Conservation (phyloP, 2,113 vertebrate species). For the Mormyrus lacerda region DNA sequence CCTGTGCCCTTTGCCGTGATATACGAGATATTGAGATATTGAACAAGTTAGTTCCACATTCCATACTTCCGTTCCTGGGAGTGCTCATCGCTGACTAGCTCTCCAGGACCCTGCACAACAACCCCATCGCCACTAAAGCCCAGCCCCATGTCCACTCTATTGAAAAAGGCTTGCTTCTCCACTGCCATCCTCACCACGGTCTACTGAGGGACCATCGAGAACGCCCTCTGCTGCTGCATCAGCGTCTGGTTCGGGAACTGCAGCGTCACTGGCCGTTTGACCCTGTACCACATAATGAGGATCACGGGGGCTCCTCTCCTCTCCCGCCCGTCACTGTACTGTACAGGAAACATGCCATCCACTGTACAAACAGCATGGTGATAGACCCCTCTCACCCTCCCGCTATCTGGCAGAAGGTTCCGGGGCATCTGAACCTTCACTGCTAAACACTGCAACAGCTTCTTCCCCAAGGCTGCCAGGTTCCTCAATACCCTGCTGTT, state of each 20-base stretch:
- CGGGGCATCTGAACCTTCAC: background rate
- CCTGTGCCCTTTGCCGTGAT: background rate
- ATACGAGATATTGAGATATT: background rate
- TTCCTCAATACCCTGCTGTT: background rate
- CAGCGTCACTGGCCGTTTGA: background rate
- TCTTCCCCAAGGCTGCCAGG: background rate
- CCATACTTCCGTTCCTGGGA: background rate
- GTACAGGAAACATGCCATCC: background rate
- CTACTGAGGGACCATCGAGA: background rate
- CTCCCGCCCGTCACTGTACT: background rate
- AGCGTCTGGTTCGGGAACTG: background rate
- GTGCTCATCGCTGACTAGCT: background rate
- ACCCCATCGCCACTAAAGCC: background rate
- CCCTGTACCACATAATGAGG: background rate
- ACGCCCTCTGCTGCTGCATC: background rate
- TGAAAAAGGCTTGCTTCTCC: background rate
- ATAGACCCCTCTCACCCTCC: background rate
- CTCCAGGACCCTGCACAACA: background rate
- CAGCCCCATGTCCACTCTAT: background rate
- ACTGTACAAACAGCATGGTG: background rate
- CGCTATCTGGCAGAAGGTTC: background rate
- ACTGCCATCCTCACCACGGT: background rate
- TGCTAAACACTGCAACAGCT: background rate
- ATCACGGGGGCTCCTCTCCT: background rate
- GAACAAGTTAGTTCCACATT: background rate